These are phyloP conservation scores for Scotopteryx bipunctaria DNA, from an alignment of 2,888 invertebrate species.

Conservation along the genomic window DNA sequence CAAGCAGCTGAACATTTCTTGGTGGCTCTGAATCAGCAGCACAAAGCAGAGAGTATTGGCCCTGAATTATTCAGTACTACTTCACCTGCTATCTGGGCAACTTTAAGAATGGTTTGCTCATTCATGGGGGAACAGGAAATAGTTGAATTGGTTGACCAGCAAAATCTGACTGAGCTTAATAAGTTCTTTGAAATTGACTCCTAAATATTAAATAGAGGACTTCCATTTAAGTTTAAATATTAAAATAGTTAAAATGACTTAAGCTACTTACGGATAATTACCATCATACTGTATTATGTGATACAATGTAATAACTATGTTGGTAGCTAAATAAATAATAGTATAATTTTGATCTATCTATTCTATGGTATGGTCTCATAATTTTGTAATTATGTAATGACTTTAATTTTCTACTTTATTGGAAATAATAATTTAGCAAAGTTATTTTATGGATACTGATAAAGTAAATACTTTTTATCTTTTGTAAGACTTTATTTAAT, in stretches of 20 bases:
- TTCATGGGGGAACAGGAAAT: constrained; percentile 89
- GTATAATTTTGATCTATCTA: too few relatives aligned
- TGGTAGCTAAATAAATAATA: too few relatives aligned
- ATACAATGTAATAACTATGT: not conserved
- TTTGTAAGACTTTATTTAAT: constrained; percentile 20
- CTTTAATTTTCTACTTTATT: too few relatives aligned
- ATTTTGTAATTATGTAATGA: too few relatives aligned
- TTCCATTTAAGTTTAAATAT: too few relatives aligned
- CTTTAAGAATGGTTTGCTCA: constrained; percentile 93
- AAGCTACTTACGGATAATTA: too few relatives aligned
- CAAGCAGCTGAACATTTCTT: constrained; percentile 98
- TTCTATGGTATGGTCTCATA: too few relatives aligned
- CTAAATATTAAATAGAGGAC: too few relatives aligned
- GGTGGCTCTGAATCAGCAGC: constrained; percentile 96
- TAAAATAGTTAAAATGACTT: too few relatives aligned
- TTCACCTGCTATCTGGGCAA: constrained; percentile 97
- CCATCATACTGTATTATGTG: too few relatives aligned
- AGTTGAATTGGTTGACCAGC: constrained; percentile 84
- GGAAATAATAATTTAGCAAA: too few relatives aligned
- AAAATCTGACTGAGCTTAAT: constrained; percentile 85
- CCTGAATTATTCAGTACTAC: constrained; percentile 73
- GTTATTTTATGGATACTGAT: constrained; percentile 29
- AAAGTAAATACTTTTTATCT: constrained; percentile 40
- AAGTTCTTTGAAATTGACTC: constrained; percentile 70
- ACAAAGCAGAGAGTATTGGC: constrained; percentile 76